Base-by-base conservation (phyloP, 2,888 invertebrate species). In the Caenorhabditis plicata region DNA sequence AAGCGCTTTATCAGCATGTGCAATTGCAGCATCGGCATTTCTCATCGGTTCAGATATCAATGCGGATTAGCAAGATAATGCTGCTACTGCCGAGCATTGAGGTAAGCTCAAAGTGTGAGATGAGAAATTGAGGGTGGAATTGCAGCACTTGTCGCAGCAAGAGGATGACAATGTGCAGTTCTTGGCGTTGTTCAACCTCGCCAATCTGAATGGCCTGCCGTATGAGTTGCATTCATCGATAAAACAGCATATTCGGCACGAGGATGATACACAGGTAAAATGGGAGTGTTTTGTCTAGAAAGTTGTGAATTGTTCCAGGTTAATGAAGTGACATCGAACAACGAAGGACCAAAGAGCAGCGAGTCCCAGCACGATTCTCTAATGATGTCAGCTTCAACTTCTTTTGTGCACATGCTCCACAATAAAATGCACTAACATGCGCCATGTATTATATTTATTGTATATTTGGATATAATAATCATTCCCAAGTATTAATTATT, bases 91-190 rank as follows among this genome's bases (percentile, higher is more conserved):
- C 71, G 0, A 64, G 64, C 36, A 71, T 73, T 40, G 71, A 71
- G 56, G 71, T 69, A 31, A 39, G 29, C 29, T 15, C 38, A 51
- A n/a, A n/a, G n/a, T n/a, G 22, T 20, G 15, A 15, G 20, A 27
- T 4, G 5, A 29, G 17, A 7, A 8, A 22, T 22, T 46, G 29
- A n/a, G n/a, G n/a, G n/a, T 0, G 11, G 15, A 32, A 44, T 55
- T 72, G 31, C 52, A 72, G 71, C 68, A 70, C 35, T 56, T 73
- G 2, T 73, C 73, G 11, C 73, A 73, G 67, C 71, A 73, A 62
- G 73, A 73, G 57, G 73, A 73, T 49, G 73, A 73, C 44, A 73
- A 68, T 23, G 73, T 73, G 2, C 73, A 73, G 33, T 73, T 73
- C 58, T 51, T 73, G 38, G 73, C 73, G 25, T 54, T 73, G 2